These are phyloP conservation scores for Dinomys branickii DNA, from an alignment of 2,113 vertebrate genomes.

Conservation along the genomic window DNA sequence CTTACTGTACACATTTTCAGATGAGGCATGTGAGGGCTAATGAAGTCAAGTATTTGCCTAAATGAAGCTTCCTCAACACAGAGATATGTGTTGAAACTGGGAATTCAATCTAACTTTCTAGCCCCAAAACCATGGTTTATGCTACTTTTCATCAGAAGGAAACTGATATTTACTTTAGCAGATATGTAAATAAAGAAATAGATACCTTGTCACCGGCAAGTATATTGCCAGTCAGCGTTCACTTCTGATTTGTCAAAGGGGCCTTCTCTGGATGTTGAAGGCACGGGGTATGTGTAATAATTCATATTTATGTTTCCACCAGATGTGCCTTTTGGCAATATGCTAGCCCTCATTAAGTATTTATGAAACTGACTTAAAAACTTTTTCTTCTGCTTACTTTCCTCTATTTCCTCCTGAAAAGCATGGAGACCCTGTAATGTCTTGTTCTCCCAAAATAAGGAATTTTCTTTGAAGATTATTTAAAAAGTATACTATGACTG, in stretches of 20 bases:
- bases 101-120: slow-evolving; percentile 13
- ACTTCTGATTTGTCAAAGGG: neutral
- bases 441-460: slow-evolving; percentile 41
- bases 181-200: slow-evolving; percentile 24
- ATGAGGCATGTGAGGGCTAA: neutral
- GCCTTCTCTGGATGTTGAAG: neutral
- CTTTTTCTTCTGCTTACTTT: neutral
- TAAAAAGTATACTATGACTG: slow-evolving; percentile 48
- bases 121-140: neutral
- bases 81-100: neutral
- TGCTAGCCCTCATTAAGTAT: neutral
- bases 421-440: neutral
- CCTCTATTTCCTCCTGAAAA: neutral
- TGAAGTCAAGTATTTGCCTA: neutral
- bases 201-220: neutral
- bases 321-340: neutral
- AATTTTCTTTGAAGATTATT: slow-evolving; percentile 27
- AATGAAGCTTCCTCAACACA: neutral
- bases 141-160: neutral
- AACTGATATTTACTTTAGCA: slow-evolving; percentile 3
- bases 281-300: neutral
- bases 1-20: neutral
- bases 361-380: slow-evolving; percentile 17
- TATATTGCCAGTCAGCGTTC: neutral
- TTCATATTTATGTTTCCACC: neutral